phyloP scores from a whole-genome alignment of 2,888 invertebrate species.

The Ptycholaimellus sp. region DNA sequence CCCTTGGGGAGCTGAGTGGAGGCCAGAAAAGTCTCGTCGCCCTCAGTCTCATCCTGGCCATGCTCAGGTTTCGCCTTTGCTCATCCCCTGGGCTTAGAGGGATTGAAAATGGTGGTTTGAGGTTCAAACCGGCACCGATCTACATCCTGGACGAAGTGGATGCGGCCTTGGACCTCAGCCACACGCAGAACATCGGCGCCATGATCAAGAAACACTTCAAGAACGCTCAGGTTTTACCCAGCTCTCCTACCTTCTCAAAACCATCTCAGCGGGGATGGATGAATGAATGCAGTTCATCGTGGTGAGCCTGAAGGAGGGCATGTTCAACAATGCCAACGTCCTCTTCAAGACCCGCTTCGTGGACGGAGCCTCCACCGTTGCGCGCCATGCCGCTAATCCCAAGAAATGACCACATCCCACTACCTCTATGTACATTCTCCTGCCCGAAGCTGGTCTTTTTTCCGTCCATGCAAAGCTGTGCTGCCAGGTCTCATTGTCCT shows the following conservation, averaged over 20 bases:
- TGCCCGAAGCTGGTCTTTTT: no score
- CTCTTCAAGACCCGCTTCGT: slow-evolving; percentile 75
- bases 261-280: background rate
- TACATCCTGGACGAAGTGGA: slow-evolving; percentile 98
- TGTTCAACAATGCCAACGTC: slow-evolving; percentile 97
- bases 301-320: slow-evolving; percentile 90
- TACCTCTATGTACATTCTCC: no score
- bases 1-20: slow-evolving; percentile 75
- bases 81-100: no score
- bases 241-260: slow-evolving; percentile 3
- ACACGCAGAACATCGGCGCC: slow-evolving; percentile 90
- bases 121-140: slow-evolving; percentile 88
- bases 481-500: no score
- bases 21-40: slow-evolving; percentile 59
- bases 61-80: no score
- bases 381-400: no score
- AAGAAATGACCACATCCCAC: no score
- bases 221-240: slow-evolving; percentile 46
- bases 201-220: slow-evolving; percentile 75
- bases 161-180: slow-evolving; percentile 83
- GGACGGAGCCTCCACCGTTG: slow-evolving; percentile 74
- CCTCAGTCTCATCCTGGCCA: slow-evolving; percentile 73
- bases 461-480: no score
- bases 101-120: no score
- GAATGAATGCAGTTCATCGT: slow-evolving; percentile 52